Base-by-base conservation (phyloP, 2,113 vertebrate genomes). In the Puntigrus tetrazona region DNA sequence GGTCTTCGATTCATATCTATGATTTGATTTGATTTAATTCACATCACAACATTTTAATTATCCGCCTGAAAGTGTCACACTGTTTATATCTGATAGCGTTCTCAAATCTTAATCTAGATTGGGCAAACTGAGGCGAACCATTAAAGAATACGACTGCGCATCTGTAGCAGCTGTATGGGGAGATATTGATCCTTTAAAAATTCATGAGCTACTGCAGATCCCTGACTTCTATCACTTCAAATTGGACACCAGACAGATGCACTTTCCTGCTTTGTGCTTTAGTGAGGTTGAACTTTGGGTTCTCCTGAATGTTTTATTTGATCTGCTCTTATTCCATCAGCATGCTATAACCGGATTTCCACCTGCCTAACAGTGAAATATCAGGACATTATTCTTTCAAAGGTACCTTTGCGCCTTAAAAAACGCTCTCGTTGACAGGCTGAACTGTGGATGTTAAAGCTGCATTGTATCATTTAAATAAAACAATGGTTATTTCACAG, bases 101-200 rank as follows among this genome's bases (percentile, higher is more conserved):
- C 20, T 29, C 7, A 65, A 84, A 81, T 74, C 69, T 82, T 55
- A 20, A 76, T 84, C 81, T 47, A 67, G 76, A 55, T 59, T 79
- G 41, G n/a, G 79, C 76, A 83, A 88, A 75, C 50, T 52, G 69
- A 36, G 55, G 36, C 25, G 50, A 87, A 83, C 47, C 61, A 82
- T 86, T 86, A 80, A 84, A 80, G 74, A 74, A 43, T 50, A 29
- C 29, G 41, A 63, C 36, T 41, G 67, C 31, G 9, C 55, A 86
- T 84, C 57, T 85, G 85, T 80, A 82, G 73, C 50, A 63, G 69
- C 84, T 74, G 77, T 65, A 84, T 65, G 47, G 65, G 50, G 83
- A 90, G 81, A 88, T 87, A 88, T 86, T n/a, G 84, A 88, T 88
- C 47, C 67, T 70, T 88, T 87, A 87, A 88, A 86, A 88, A 89